Evolutionary conservation across 2,888 invertebrate genomes (phyloP), one percentile per base, ranked within the genome.

Genomic region (Macrophya annulata): DNA sequence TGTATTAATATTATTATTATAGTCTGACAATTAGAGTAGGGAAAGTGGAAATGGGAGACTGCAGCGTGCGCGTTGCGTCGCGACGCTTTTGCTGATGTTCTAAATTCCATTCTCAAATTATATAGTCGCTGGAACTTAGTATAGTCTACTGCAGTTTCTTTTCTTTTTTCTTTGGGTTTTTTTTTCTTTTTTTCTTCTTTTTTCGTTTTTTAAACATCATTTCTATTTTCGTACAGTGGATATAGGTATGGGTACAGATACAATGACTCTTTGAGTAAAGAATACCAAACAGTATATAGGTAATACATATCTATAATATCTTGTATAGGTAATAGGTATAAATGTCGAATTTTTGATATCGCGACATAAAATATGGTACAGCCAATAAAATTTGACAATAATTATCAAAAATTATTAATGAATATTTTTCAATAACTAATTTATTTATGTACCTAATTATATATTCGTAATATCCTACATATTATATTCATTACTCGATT

Each of bases 21-120:
- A 62, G 62, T 68, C 68, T 68, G 37, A 68, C 68, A 68, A 68
- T 68, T 15, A 62, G 25, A 68, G 37, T 1, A 68, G 37, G 37
- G 37, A 68, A 68, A 68, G 68, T 17, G 37, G 37, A 37, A 37
- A 17, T 17, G 68, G 68, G 5, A 10, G 48, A 12, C 12, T 12
- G 48, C 48, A 4, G 1, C 25, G 62, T n/a, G n/a, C 4, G 55
- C n/a, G 25, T 62, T 21, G 37, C 68, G 68, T 68, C 37, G 37
- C 68, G 68, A 68, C 68, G 68, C 37, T 68, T 9, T 37, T 62
- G 21, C 62, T 62, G 68, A 68, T 37, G 68, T 68, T 68, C 68
- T 68, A 68, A 68, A 68, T 68, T 68, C 68, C 68, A 68, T 68
- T 68, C 68, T 37, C 25, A 68, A 68, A 68, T 68, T 68, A 68